phyloP scores from a whole-genome alignment of 2,888 invertebrate genomes.

The Synanthedon tipuliformis region DNA sequence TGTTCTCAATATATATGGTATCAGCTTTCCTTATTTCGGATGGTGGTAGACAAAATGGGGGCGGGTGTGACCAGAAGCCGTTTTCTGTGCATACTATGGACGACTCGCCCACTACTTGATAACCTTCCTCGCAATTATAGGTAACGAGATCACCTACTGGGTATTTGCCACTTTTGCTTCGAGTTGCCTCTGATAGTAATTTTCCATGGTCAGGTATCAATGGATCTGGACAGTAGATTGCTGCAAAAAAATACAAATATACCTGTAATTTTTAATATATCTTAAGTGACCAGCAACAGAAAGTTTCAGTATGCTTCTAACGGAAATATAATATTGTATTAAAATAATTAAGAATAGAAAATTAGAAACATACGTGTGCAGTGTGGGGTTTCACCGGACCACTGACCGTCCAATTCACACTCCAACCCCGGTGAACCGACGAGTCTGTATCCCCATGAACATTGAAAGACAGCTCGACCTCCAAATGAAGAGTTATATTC shows the following conservation, averaged over 20 bases:
- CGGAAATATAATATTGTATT: no score
- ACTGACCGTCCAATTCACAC: conserved; percentile 82
- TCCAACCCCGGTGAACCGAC: conserved; percentile 81
- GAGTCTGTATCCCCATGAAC: conserved; percentile 86
- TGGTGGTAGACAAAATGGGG: conserved; percentile 78
- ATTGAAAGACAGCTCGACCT: conserved; percentile 83
- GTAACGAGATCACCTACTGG: conserved; percentile 85
- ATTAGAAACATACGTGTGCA: conserved; percentile 75
- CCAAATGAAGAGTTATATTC: conserved; percentile 86
- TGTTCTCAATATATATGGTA: conserved; percentile 52
- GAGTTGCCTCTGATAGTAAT: conserved; percentile 41
- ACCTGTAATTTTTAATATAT: not conserved
- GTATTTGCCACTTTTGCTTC: conserved; percentile 67
- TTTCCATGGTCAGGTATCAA: conserved; percentile 77
- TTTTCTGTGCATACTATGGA: conserved; percentile 89
- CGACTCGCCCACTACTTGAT: conserved; percentile 74
- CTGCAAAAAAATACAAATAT: conserved; percentile 48
- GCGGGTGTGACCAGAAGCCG: conserved; percentile 88
- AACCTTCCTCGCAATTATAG: conserved; percentile 68
- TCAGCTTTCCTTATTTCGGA: conserved; percentile 40
- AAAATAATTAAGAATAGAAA: no score
- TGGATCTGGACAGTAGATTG: conserved; percentile 85
- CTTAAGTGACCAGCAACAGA: no score
- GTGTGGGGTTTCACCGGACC: conserved; percentile 82
- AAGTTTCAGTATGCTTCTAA: no score